These are phyloP conservation scores for Trididemnum nubilum DNA, from an alignment of 23 tunicate genomes.

Conservation along the genomic window DNA sequence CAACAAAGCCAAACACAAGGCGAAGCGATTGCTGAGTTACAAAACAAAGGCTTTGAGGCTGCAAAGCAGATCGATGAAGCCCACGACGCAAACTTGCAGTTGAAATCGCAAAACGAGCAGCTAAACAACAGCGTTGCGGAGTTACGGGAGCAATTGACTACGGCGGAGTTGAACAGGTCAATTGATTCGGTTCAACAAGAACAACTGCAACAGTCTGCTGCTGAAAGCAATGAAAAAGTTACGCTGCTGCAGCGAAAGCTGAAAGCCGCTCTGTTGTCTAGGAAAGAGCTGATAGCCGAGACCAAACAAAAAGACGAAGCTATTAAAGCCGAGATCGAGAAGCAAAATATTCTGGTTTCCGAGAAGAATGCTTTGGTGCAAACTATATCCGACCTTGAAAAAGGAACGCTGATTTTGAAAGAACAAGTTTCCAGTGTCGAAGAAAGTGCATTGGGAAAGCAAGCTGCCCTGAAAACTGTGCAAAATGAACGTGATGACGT, in stretches of 20 bases:
- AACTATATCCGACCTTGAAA: neutral
- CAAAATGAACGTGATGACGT: neutral
- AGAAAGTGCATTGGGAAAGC: conserved; percentile 4
- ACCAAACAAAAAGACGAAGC: conserved; percentile 48
- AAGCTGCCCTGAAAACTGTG: neutral
- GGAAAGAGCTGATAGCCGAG: conserved; percentile 63
- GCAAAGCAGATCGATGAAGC: neutral
- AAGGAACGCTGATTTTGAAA: neutral
- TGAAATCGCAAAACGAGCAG: neutral
- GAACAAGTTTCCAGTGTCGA: neutral
- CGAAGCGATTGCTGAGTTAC: neutral
- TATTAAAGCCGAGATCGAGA: neutral
- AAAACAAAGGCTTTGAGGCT: too few species aligned
- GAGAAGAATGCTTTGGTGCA: neutral
- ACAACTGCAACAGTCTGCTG: conserved; percentile 24
- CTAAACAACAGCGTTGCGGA: conserved; percentile 5
- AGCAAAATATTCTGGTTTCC: neutral
- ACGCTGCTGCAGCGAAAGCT: conserved; percentile 65
- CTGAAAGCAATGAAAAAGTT: conserved; percentile 38
- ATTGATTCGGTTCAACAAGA: conserved; percentile 21
- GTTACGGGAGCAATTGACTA: conserved; percentile 1
- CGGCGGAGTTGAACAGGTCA: neutral
- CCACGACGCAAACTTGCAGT: neutral
- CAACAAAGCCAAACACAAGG: neutral
- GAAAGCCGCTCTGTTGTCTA: conserved; percentile 81